Base-by-base conservation (phyloP, 1,140 invertebrate genomes). In the Scaptomyza hsui region DNA sequence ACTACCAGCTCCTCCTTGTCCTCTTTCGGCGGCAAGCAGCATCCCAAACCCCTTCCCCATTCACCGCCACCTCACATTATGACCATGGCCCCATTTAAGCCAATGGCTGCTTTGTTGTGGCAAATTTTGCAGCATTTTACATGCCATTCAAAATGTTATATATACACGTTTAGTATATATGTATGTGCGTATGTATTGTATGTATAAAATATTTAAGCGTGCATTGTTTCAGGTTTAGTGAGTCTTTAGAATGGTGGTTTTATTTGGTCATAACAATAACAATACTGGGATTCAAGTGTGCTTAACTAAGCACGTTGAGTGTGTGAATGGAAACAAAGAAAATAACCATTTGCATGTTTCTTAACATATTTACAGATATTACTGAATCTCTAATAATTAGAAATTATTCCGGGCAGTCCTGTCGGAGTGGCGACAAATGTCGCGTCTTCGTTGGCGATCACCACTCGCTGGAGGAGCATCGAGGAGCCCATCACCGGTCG, bases 51-150 rank as follows among this genome's bases (percentile, higher is more conserved):
- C n/a, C 5, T 13, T 1, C 21, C 48, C 9, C 2, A 35, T 9
- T 9, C 19, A 18, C 18, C 18, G n/a, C 19, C n/a, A 29, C 1
- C 19, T 26, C 19, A 4, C 16, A 29, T 15, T 24, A 13, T 39
- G 62, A 21, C 53, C 52, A 39, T 49, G 19, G 19, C 29, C 21
- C 39, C 29, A 32, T 62, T 69, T 35, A 45, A 32, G n/a, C 32
- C 32, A 44, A 52, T 53, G 29, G 5, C 60, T 44, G 47, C 21
- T 51, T 62, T 62, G 49, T 62, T 44, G 19, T 24, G 9, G 6
- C 29, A 32, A 53, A 52, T 53, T 53, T 37, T 37, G 10, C 41
- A 45, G 44, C 48, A 53, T 55, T 56, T 63, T 56, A 45, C 42
- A 45, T 32, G 16, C 26, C 21, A 63, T 55, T 70, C 35, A 63